Conservation (phyloP, 2,797 vertebrate genomes). For the Notoglanidium macrostoma region DNA sequence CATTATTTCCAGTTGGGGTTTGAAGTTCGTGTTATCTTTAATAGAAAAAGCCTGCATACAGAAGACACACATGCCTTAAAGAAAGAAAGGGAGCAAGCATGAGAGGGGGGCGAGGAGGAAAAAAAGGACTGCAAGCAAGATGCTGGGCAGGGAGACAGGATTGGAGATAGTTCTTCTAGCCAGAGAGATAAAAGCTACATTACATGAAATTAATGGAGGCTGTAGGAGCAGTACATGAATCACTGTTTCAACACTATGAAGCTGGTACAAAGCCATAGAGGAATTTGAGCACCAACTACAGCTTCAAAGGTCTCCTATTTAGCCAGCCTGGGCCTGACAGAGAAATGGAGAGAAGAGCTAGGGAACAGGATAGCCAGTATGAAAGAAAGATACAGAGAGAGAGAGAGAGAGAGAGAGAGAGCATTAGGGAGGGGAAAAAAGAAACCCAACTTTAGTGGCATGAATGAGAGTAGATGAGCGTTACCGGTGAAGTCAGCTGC, state of each 20-base stretch:
- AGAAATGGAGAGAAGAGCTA: constrained; percentile 16
- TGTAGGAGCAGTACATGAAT: constrained; percentile 94
- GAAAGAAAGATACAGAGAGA: constrained; percentile 61
- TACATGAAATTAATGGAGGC: constrained; percentile 97
- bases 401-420: constrained; percentile 17
- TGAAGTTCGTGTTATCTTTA: constrained; percentile 65
- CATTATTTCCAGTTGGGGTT: constrained; percentile 67
- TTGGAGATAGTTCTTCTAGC: constrained; percentile 83
- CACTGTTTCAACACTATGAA: constrained; percentile 88
- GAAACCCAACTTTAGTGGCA: constrained; percentile 80
- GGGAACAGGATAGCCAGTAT: constrained; percentile 25
- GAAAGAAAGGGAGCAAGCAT: constrained; percentile 61
- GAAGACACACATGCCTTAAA: constrained; percentile 62
- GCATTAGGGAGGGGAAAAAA: constrained; percentile 51
- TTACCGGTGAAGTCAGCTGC: constrained; percentile 81
- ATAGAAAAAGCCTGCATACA: constrained; percentile 64
- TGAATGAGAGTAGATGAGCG: constrained; percentile 85
- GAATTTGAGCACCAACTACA: constrained; percentile 88
- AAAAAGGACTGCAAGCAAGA: constrained; percentile 64
- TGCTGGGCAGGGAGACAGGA: constrained; percentile 69
- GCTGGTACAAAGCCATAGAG: constrained; percentile 87
- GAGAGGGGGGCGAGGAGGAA: constrained; percentile 60
- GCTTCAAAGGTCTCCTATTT: constrained; percentile 93
- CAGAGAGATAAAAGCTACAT: constrained; percentile 95
- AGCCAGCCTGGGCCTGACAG: constrained; percentile 84